These are phyloP conservation scores for Hucho hucho DNA, from an alignment of 2,113 vertebrate genomes.

Conservation along the genomic window DNA sequence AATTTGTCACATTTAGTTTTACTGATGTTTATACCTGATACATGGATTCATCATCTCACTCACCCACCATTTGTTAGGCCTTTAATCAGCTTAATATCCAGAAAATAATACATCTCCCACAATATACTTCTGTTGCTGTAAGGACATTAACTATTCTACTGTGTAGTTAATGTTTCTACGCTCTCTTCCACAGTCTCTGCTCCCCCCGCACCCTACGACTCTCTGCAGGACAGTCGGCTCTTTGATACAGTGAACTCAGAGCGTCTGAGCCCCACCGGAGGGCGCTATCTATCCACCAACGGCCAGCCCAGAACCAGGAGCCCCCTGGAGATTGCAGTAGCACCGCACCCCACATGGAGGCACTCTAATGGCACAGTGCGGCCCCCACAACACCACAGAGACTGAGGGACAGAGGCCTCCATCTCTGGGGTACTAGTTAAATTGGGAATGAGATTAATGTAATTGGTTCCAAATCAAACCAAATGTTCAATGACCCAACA, in stretches of 20 bases:
- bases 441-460: background rate
- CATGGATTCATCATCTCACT: too few relatives aligned
- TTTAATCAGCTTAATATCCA: too few relatives aligned
- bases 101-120: too few relatives aligned
- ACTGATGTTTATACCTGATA: too few relatives aligned
- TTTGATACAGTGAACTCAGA: slow-evolving; percentile 82
- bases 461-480: too few relatives aligned
- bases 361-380: slow-evolving; percentile 24
- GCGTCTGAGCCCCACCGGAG: slow-evolving; percentile 36
- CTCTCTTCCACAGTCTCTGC: slow-evolving; percentile 43
- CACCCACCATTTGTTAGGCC: too few relatives aligned
- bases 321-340: slow-evolving; percentile 19
- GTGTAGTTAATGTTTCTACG: too few relatives aligned
- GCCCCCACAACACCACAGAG: slow-evolving; percentile 30
- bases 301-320: too few relatives aligned
- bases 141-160: background rate
- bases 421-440: slow-evolving; percentile 55
- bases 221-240: slow-evolving; percentile 69
- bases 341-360: slow-evolving; percentile 37
- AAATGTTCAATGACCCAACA: too few relatives aligned
- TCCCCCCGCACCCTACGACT: slow-evolving; percentile 31
- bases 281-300: slow-evolving; percentile 19
- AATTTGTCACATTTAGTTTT: too few relatives aligned
- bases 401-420: slow-evolving; percentile 56
- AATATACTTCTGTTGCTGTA: background rate